A percentile compares a stretch with the other conserved stretches of the same genome.
Evolutionary conservation across 2,113 vertebrate genomes (phyloP).

Genomic region (Zosterops japonicus): DNA sequence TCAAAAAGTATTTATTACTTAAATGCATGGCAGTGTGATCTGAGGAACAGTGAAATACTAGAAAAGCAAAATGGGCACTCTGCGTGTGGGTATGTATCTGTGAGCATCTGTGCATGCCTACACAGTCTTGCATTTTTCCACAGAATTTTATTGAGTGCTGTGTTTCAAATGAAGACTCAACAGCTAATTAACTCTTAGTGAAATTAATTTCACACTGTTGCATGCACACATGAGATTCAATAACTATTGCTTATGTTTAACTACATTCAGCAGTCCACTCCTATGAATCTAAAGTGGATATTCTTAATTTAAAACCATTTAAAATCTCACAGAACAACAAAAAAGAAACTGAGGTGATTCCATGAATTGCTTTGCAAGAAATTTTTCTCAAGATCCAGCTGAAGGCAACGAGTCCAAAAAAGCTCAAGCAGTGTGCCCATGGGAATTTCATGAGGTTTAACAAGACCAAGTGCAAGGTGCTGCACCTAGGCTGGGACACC

Average conservation of each 20-base stretch:
- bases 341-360: neutral
- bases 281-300: neutral
- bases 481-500: neutral
- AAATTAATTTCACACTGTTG: neutral
- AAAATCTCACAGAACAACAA: neutral
- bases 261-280: neutral
- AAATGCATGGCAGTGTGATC: neutral
- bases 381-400: neutral
- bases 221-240: neutral
- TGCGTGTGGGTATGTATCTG: fast-evolving
- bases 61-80: neutral
- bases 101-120: neutral
- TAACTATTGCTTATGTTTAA: neutral
- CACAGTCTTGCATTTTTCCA: neutral
- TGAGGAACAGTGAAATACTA: neutral
- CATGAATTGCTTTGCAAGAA: neutral
- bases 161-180: neutral
- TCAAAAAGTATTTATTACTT: neutral
- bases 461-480: neutral
- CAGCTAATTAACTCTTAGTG: neutral
- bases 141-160: neutral
- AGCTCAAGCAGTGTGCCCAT: neutral
- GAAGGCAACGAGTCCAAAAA: neutral
- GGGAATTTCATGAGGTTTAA: neutral
- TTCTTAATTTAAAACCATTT: neutral